Base-by-base conservation (phyloP, 2,888 invertebrate species). In the Lepetodrilus schrolli region DNA sequence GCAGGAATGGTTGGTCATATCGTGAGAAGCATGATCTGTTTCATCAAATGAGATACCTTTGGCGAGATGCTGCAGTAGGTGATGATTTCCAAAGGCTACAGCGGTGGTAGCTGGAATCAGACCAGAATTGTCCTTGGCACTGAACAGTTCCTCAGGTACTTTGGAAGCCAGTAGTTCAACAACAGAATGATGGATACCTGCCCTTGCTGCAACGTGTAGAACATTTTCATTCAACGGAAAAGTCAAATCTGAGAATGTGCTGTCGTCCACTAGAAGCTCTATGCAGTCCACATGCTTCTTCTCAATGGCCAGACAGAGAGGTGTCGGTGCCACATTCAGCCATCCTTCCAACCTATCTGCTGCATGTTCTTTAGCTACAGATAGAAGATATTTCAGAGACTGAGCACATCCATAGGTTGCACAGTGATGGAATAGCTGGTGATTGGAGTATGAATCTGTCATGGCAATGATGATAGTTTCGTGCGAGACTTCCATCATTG, bases 141-240 rank as follows among this genome's bases (percentile, higher is more conserved):
- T 68, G 65, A 72, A 36, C n/a, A 72, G 26, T n/a, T 4, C 20
- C 7, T 58, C 5, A 30, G 30, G 30, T 2, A 37, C 66, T n/a
- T 36, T 36, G 1, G 23, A 47, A 8, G 72, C 26, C 2, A 81
- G 37, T 10, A 74, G 13, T 17, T 74, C 68, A n/a, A 75, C 66
- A 10, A 78, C 71, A 21, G 69, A 70, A n/a, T 66, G 30, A n/a
- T 66, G 30, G 17, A 71, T 66, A 20, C 68, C 73, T 2, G 70
- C 71, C 37, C 72, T 68, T 0, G 78, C 77, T 7, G 80, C 81
- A 37, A 78, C 13, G 65, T 82, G 81, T 17, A 82, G 75, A 69
- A 80, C 69, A 51, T 73, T 76, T 74, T 82, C 80, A 5, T 65
- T 73, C 0, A 77, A 74, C n/a, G 50, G 68, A 21, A 21, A 70